Evolutionary conservation across 2,113 vertebrate genomes (phyloP), one percentile per base, ranked within the genome.

Genomic region (Dipodomys stephensi): DNA sequence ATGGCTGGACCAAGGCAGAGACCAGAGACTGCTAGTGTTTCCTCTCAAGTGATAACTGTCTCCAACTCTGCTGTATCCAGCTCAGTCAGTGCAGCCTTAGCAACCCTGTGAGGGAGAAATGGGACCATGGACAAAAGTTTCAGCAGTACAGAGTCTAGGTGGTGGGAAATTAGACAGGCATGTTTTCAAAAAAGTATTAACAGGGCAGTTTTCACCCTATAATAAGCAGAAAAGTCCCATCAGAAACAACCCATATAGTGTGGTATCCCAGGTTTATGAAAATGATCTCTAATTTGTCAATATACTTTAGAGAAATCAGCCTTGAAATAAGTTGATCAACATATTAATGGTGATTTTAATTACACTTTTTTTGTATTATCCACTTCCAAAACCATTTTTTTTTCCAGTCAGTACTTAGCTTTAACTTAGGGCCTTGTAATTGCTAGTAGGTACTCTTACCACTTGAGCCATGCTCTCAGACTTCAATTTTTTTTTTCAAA

Each of bases 321-420:
- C 65, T 83, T 89, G 28, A 91, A 92, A 89, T 86, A 91, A 95
- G 91, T 64, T 87, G 46, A 94, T 27, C 35, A 91, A 88, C 78
- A 92, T 92, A 91, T 16, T 96, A 81, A 60, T 65, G 83, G 60
- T 62, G 20, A 81, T 11, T 83, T 94, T 91, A 92, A 72, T 78
- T 94, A 2, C 12, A 57, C 18, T 11, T 16, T 57, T 57, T 78
- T 85, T 64, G 6, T 81, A 35, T 62, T 53, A 25, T 39, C 67
- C 4, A 85, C 44, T 73, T 95, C 32, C 10, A 67, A 67, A 57
- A 13, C 53, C 12, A 18, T 53, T 53, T 53, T 16, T 57, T 57
- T 57, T 16, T 13, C 53, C 53, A 15, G 15, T 13, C 53, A 57
- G 4, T 57, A 57, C 53, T 53, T 13, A 16, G 53, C 53, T 57